These are phyloP conservation scores for Menura novaehollandiae DNA, from an alignment of 2,113 vertebrate genomes.

Conservation along the genomic window DNA sequence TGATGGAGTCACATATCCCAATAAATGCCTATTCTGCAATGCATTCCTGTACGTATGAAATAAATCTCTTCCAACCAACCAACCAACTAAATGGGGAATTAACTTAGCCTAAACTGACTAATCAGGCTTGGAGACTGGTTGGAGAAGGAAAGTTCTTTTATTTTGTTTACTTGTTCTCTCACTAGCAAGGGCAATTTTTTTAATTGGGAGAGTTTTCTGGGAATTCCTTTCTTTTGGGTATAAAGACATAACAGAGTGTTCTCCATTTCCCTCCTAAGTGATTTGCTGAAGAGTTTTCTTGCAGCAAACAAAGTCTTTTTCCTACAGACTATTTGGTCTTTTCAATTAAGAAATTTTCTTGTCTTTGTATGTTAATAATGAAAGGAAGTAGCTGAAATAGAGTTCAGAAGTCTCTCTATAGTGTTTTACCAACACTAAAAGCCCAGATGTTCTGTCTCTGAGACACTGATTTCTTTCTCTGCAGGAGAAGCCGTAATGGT, in stretches of 20 bases:
- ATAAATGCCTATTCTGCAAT: slow-evolving; percentile 18
- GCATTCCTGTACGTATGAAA: neutral
- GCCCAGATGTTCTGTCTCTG: neutral
- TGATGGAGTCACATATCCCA: neutral
- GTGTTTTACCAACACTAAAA: neutral
- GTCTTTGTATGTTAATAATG: neutral
- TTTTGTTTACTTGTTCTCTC: neutral
- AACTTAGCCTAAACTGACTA: neutral
- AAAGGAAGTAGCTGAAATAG: neutral
- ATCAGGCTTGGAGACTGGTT: neutral
- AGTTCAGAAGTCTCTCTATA: neutral
- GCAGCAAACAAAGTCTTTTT: neutral
- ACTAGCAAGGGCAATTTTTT: neutral
- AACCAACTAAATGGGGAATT: neutral
- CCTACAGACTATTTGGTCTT: neutral
- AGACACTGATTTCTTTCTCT: neutral
- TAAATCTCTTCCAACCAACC: neutral
- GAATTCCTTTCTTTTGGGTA: neutral
- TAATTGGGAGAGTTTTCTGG: neutral
- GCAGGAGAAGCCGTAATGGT: neutral
- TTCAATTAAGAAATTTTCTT: neutral
- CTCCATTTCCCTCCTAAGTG: neutral
- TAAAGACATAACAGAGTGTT: neutral
- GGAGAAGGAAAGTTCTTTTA: neutral
- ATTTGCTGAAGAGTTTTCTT: neutral